Evolutionary conservation across 2,888 invertebrate species (phyloP), one percentile per base, ranked within the genome.

Genomic region (Oasisia sp.): DNA sequence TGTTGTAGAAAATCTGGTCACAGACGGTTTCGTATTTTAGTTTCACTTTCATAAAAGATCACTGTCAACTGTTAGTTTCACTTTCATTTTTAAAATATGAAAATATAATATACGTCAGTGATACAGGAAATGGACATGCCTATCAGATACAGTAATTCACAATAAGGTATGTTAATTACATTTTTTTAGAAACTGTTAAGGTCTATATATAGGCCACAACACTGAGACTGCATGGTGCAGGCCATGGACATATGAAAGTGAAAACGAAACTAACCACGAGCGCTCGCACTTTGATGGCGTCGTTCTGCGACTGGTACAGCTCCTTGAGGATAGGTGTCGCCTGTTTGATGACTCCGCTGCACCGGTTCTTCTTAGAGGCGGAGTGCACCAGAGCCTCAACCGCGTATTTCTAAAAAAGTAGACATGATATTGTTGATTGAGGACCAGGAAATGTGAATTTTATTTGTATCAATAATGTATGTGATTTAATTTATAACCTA

Each of bases 301-400:
- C 99, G 96, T 99, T 98, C 95, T 98, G 97, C 0, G 98, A 98
- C 94, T 98, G 97, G 96, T 99, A 99, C 0, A 99, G 97, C 92
- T 98, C 98, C 95, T 99, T 99, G n/a, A 99, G 97, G 93, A 99
- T 98, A 93, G 98, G 98, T 12, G 98, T 97, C 58, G 99, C 99
- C 95, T 98, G 98, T 91, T 97, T 97, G 92, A 99, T 98, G 89
- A 99, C 98, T 0, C 98, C 97, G 94, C 98, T 98, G 3, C 99
- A 99, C 97, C 99, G 99, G 96, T 56, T 99, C 99, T 96, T 99
- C 96, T 99, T 99, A 8, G 99, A 98, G 1, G 99, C 98, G 5
- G 99, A 99, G 8, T 99, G 98, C 93, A 99, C 98, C 91, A 99
- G 98, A 94, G 99, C 99, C 96, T 99, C 99, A 95, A 99, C 99